These are phyloP conservation scores for Drosophila murphyi DNA, from an alignment of 1,140 invertebrate species.

Conservation along the genomic window DNA sequence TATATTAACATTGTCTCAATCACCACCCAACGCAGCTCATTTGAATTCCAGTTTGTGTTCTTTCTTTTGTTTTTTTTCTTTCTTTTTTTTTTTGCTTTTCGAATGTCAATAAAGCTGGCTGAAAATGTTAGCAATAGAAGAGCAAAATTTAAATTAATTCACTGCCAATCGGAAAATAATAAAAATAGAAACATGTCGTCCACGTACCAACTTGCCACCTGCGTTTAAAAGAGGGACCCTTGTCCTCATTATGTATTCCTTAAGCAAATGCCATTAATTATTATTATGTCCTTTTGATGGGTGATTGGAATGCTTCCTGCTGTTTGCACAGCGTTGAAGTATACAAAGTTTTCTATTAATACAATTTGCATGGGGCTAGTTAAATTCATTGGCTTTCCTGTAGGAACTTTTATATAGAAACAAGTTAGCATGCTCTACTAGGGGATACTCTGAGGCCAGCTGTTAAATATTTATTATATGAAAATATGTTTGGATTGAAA, in stretches of 20 bases:
- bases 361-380: conserved; percentile 48
- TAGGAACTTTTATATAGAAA: background rate
- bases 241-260: conserved; percentile 75
- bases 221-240: background rate
- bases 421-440: too few relatives aligned
- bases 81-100: too few relatives aligned
- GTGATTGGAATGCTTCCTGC: conserved; percentile 53
- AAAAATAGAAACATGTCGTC: conserved; percentile 54
- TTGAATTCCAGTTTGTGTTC: conserved; percentile 64
- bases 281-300: conserved; percentile 81
- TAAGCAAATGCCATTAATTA: conserved; percentile 82
- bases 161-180: conserved; percentile 77
- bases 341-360: conserved; percentile 35
- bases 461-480: too few relatives aligned
- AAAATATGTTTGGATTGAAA: too few relatives aligned
- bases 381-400: conserved; percentile 27
- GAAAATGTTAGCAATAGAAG: conserved; percentile 73
- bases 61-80: background rate
- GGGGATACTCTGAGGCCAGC: too few relatives aligned
- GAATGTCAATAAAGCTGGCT: conserved; percentile 26
- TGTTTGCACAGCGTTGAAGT: conserved; percentile 35
- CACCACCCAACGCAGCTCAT: conserved; percentile 33
- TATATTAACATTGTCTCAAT: conserved; percentile 59
- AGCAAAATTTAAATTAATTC: conserved; percentile 63
- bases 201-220: conserved; percentile 7